Conservation (phyloP, 92 coral and sea anemone species). For the Parazoanthus swiftii region DNA sequence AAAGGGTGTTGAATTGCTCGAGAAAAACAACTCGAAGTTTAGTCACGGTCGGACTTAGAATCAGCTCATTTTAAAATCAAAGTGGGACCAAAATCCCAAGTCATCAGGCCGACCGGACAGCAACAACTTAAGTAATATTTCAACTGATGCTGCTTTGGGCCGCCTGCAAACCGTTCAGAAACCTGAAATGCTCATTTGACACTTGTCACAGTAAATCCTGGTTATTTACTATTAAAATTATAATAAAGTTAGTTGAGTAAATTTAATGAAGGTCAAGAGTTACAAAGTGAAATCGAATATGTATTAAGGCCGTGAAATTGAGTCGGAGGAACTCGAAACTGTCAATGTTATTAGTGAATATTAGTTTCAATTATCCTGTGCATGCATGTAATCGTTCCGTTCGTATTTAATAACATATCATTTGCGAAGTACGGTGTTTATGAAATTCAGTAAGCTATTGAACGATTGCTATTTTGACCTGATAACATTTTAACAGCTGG, state of each 20-base stretch:
- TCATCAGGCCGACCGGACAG: not conserved
- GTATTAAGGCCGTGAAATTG: not conserved
- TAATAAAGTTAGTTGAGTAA: not conserved
- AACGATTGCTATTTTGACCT: too few relatives aligned
- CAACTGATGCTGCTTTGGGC: not conserved
- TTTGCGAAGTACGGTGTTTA: too few relatives aligned
- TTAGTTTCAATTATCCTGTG: not conserved
- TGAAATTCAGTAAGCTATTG: too few relatives aligned
- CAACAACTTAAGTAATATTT: not conserved
- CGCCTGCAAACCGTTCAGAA: not conserved
- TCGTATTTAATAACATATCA: not conserved
- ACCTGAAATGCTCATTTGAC: not conserved
- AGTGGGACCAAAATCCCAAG: not conserved
- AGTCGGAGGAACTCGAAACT: too few relatives aligned
- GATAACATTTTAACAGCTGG: too few relatives aligned
- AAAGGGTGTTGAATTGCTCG: too few relatives aligned
- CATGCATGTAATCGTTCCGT: not conserved
- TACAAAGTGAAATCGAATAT: not conserved
- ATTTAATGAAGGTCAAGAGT: conserved; percentile 13
- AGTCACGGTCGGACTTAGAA: too few relatives aligned
- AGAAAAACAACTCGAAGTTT: too few relatives aligned
- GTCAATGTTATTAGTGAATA: not conserved
- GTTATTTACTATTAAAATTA: not conserved
- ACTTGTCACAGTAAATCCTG: not conserved
- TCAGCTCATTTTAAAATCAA: too few relatives aligned